Base-by-base conservation (phyloP, 2,113 vertebrate species). In the Todiramphus chloris region DNA sequence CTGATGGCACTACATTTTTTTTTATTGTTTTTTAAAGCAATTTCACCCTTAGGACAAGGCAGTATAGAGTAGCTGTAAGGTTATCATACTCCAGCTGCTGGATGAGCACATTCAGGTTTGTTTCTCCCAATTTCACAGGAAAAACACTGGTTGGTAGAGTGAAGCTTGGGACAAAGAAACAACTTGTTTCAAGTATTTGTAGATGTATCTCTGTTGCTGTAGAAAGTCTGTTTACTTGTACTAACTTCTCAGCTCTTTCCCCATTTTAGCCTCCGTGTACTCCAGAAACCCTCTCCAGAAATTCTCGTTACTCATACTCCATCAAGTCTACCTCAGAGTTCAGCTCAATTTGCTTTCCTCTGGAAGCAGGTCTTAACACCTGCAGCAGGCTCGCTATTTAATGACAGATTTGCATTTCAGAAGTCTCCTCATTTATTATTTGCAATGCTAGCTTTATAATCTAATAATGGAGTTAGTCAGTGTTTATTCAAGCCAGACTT, bases 371-470 rank as follows among this genome's bases (percentile, higher is more conserved):
- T 48, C 41, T 74, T 63, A 56, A 74, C 58, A 30, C 43, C 44
- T 48, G 43, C 62, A 78, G n/a, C 35, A 70, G 31, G 35, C 68
- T 77, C 7, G 1, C 51, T 64, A 62, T 81, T 80, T 83, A 90
- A 60, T 53, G 53, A 86, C 7, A 75, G 72, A 18, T 70, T 3
- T 6, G 0, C 46, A 81, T 83, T 90, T 84, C 48, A 68, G 35
- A 90, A 84, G 39, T 63, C 37, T 95, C 43, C 37, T 37, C 35
- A 87, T 68, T 53, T 81, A 56, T 90, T 86, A 83, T 75, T 83
- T 78, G 77, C 62, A 93, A 89, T 69, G 41, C 7, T 60, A 96
- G 69, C 43, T 93, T 90, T 87, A 68, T 72, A 88, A 87, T 31
- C 59, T 55, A 70, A 79, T 60, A 89, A 84, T 14, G 28, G 30